Percentiles rank a stretch among this genome's conserved stretches.
Evolutionary conservation across 2,797 vertebrate species (phyloP).

Genomic region (Borostomias antarcticus): DNA sequence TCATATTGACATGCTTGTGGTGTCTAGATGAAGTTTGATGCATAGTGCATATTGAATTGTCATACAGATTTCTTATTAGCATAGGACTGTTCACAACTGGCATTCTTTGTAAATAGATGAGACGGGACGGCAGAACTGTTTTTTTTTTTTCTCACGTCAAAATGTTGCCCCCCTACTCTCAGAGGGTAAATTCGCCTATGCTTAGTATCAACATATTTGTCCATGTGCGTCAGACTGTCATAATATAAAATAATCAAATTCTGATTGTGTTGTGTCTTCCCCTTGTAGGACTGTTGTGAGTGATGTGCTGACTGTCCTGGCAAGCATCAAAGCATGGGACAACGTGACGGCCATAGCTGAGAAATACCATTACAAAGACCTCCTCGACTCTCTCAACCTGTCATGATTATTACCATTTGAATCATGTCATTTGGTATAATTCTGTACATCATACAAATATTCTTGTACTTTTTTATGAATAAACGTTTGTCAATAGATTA

Average conservation of each 20-base stretch:
- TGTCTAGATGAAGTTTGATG: no score
- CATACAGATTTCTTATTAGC: no score
- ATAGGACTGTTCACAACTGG: no score
- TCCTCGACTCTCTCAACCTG: constrained; percentile 60
- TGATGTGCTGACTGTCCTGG: constrained; percentile 81
- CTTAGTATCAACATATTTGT: constrained; percentile 4
- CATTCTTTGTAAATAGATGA: no score
- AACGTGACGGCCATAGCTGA: constrained; percentile 76
- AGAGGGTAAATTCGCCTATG: no score
- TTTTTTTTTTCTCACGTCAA: no score
- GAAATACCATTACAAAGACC: constrained; percentile 79
- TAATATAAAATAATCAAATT: background rate
- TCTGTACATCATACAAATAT: background rate
- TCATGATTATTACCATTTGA: background rate
- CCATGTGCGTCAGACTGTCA: constrained; percentile 1
- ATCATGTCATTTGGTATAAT: background rate
- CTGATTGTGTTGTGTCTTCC: constrained; percentile 12
- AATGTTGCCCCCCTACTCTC: no score
- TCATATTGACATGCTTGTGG: no score
- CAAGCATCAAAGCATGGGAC: constrained; percentile 79
- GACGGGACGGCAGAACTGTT: no score
- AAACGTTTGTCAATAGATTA: background rate
- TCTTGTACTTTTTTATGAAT: background rate
- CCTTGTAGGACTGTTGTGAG: constrained; percentile 63
- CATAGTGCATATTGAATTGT: no score